Percentiles rank a stretch among this genome's conserved stretches.
Evolutionary conservation across 2,113 vertebrate genomes (phyloP).

Genomic region (Ailurus styani): DNA sequence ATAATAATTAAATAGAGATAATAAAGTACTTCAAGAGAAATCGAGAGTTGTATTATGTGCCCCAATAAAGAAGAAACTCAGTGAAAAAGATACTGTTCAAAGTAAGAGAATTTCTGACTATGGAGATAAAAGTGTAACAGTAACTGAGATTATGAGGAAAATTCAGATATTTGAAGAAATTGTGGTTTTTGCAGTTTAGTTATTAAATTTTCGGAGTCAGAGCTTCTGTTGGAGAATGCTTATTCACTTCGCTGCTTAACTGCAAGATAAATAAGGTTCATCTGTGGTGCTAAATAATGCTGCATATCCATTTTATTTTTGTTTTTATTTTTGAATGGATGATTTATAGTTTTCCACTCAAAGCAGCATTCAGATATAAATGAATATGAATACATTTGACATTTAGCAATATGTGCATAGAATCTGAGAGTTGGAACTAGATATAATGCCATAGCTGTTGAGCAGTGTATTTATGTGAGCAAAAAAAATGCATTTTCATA

Average conservation of each 20-base stretch:
- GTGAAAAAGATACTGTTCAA: neutral
- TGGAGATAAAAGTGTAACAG: neutral
- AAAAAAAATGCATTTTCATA: slow-evolving; percentile 56
- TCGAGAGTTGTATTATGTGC: neutral
- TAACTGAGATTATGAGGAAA: neutral
- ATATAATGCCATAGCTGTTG: slow-evolving; percentile 55
- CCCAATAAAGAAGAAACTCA: neutral
- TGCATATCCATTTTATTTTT: slow-evolving; percentile 53
- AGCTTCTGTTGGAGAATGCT: slow-evolving; percentile 61
- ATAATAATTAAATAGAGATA: neutral
- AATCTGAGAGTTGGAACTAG: slow-evolving; percentile 53
- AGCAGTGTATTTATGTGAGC: slow-evolving; percentile 59
- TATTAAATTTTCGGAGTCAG: slow-evolving; percentile 34
- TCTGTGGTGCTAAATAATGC: slow-evolving; percentile 63
- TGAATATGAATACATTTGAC: slow-evolving; percentile 70
- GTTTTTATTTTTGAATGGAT: slow-evolving; percentile 72
- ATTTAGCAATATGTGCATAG: slow-evolving; percentile 70
- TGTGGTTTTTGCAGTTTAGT: slow-evolving; percentile 22
- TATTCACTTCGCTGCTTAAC: slow-evolving; percentile 50
- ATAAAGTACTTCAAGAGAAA: neutral
- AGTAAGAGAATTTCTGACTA: neutral
- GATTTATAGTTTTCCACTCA: slow-evolving; percentile 56
- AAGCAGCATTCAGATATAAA: slow-evolving; percentile 65
- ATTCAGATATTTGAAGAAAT: neutral
- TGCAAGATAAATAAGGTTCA: slow-evolving; percentile 67